Percentiles rank a stretch among this genome's conserved stretches.
Conservation (phyloP, 2,797 vertebrate genomes). For the Acanthornis magna region DNA sequence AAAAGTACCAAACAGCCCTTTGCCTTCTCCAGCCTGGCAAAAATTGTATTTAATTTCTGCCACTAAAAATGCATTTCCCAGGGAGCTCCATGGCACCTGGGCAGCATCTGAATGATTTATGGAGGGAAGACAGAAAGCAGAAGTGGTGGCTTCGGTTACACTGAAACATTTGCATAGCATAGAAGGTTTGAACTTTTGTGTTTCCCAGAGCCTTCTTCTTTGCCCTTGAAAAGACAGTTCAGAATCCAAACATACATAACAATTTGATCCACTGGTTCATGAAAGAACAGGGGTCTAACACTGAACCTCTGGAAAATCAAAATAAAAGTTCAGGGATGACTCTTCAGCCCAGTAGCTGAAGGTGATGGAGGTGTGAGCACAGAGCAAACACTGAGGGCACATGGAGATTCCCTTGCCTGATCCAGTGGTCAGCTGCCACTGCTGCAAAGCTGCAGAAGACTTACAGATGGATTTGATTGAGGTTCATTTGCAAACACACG, state of each 20-base stretch:
- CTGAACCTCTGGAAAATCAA: not conserved
- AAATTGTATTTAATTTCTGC: not conserved
- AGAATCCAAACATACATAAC: not conserved
- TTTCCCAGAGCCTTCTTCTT: not conserved
- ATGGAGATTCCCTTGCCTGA: not conserved
- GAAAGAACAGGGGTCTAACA: not conserved
- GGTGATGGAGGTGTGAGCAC: accelerated
- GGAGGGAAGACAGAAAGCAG: not conserved
- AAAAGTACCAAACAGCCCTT: not conserved
- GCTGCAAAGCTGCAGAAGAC: not conserved
- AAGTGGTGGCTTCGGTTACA: not conserved
- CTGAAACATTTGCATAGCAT: not conserved
- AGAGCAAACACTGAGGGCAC: not conserved
- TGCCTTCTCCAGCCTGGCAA: not conserved
- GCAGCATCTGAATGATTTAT: not conserved
- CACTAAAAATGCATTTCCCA: not conserved
- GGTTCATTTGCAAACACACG: not conserved
- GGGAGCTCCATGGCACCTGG: not conserved
- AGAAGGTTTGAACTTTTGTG: not conserved
- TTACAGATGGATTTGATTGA: not conserved
- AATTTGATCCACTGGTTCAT: not conserved
- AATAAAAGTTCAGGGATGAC: not conserved
- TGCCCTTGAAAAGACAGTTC: not conserved
- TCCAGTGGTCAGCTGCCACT: not conserved
- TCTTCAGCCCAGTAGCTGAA: not conserved